Conservation (phyloP, 2,888 invertebrate species). For the Keiferia lycopersicella region DNA sequence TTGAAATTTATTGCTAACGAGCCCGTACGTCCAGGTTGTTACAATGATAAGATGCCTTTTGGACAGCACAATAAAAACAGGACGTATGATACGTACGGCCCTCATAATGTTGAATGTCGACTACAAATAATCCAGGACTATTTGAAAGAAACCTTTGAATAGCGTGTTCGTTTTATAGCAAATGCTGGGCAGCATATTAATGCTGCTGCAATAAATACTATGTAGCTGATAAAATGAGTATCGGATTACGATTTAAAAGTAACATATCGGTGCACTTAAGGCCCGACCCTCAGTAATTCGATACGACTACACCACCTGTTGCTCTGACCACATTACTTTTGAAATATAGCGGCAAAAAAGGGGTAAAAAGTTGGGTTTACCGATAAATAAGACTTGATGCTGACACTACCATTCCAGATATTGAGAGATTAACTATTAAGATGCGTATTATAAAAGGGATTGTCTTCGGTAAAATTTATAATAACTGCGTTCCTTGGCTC, state of each 20-base stretch:
- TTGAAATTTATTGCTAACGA: conserved; percentile 50
- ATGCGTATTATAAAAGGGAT: conserved; percentile 35
- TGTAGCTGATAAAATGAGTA: conserved; percentile 10
- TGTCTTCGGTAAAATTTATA: conserved; percentile 25
- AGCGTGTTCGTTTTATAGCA: conserved; percentile 16
- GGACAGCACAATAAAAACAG: conserved; percentile 33
- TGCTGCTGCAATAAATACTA: conserved; percentile 13
- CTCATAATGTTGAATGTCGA: conserved; percentile 31
- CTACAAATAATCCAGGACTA: conserved; percentile 28
- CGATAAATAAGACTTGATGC: conserved; percentile 57
- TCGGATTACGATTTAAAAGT: conserved; percentile 22
- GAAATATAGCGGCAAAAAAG: conserved; percentile 58
- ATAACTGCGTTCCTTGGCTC: not conserved
- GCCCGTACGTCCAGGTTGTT: conserved; percentile 41
- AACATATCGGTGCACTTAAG: conserved; percentile 19
- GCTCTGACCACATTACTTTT: conserved; percentile 53
- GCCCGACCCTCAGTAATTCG: conserved; percentile 52
- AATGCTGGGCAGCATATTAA: conserved; percentile 15
- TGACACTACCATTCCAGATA: conserved; percentile 49
- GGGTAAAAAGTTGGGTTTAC: conserved; percentile 44
- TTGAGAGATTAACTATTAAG: conserved; percentile 40
- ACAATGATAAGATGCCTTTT: conserved; percentile 38
- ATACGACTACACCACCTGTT: conserved; percentile 62
- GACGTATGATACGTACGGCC: conserved; percentile 27
- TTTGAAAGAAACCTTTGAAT: conserved; percentile 25